Conservation (phyloP, 1,140 invertebrate genomes). For the Octopus sinensis region DNA sequence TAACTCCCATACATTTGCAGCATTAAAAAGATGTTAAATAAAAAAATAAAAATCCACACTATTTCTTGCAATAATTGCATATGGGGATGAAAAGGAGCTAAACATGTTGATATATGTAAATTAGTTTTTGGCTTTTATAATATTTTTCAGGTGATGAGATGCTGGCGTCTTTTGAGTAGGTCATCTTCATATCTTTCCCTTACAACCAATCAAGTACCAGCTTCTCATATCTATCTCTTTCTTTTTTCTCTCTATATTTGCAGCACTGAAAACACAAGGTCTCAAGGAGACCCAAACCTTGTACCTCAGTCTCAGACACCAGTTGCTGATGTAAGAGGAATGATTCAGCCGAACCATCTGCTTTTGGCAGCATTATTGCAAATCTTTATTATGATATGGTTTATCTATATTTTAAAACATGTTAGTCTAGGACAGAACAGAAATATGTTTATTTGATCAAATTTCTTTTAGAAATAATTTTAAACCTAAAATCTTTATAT, state of each 20-base stretch:
- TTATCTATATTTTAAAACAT: too few relatives aligned
- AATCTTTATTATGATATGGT: not conserved
- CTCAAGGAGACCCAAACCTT: slow-evolving; percentile 10
- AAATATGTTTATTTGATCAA: too few relatives aligned
- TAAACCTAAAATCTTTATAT: too few relatives aligned
- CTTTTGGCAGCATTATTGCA: slow-evolving; percentile 6
- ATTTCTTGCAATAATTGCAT: too few relatives aligned
- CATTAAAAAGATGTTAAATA: too few relatives aligned
- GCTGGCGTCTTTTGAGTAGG: slow-evolving; percentile 10
- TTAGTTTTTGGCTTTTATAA: slow-evolving; percentile 8
- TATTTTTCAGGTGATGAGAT: slow-evolving; percentile 12
- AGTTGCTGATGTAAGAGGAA: slow-evolving; percentile 12
- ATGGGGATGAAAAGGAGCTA: too few relatives aligned
- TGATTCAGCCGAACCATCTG: slow-evolving; percentile 10
- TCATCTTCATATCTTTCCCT: slow-evolving; percentile 10
- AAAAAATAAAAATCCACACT: too few relatives aligned
- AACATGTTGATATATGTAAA: too few relatives aligned
- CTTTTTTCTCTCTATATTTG: slow-evolving; percentile 11
- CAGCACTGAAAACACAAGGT: slow-evolving; percentile 11
- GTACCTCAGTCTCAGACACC: slow-evolving; percentile 7
- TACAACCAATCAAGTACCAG: slow-evolving; percentile 1
- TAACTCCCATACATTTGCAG: too few relatives aligned
- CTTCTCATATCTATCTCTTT: slow-evolving; percentile 9
- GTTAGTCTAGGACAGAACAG: too few relatives aligned
- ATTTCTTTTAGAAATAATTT: too few relatives aligned